phyloP scores from a whole-genome alignment of 1,140 invertebrate genomes.

The Aplysia californica region DNA sequence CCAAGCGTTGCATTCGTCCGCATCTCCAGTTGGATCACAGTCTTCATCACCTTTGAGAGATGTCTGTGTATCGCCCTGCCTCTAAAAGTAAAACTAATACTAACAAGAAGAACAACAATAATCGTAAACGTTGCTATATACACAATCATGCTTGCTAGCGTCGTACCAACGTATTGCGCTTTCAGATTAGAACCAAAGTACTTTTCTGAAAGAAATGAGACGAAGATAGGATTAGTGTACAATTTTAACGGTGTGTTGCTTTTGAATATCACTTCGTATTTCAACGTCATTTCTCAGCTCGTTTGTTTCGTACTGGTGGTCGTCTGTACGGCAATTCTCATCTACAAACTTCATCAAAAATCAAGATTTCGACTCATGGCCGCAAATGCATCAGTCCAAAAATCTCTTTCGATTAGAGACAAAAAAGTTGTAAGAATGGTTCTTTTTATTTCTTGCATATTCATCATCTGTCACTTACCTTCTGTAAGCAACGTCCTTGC shows the following conservation, averaged over 20 bases:
- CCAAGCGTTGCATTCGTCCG: too few species aligned
- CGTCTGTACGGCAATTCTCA: not conserved
- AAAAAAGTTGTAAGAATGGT: too few species aligned
- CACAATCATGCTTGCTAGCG: not conserved
- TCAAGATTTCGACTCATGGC: not conserved
- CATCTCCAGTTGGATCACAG: not conserved
- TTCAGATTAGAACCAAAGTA: not conserved
- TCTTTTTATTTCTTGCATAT: too few species aligned
- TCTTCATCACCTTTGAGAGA: constrained; percentile 5
- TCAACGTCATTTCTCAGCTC: not conserved
- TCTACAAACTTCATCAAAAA: not conserved
- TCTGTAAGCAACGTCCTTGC: too few species aligned
- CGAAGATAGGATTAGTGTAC: not conserved
- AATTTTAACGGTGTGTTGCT: not conserved
- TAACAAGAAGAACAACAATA: not conserved
- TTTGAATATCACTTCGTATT: not conserved
- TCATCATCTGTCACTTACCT: too few species aligned
- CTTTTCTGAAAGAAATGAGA: not conserved
- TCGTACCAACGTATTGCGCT: not conserved
- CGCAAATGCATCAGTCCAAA: too few species aligned
- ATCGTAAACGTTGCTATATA: not conserved
- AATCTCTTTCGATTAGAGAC: too few species aligned
- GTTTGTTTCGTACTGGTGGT: not conserved
- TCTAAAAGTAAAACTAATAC: not conserved
- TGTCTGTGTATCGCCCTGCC: constrained; percentile 3